These are phyloP conservation scores for Sebastes goodei DNA, from an alignment of 2,797 vertebrate genomes.

Conservation along the genomic window DNA sequence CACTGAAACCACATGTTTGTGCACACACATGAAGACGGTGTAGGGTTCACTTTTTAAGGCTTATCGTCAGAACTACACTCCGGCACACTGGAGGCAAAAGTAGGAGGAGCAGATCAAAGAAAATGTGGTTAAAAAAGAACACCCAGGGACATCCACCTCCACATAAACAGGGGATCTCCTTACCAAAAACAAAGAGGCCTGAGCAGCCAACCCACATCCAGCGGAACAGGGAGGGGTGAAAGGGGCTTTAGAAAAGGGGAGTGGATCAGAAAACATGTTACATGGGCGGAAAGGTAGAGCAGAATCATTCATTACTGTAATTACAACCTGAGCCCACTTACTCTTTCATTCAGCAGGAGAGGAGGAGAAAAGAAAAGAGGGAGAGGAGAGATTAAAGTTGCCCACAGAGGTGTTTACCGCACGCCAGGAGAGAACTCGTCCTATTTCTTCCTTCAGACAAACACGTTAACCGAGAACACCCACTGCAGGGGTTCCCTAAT, in stretches of 20 bases:
- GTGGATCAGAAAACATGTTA: conserved; percentile 56
- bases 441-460: conserved; percentile 21
- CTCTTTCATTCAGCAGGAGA: conserved; percentile 73
- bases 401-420: conserved; percentile 55
- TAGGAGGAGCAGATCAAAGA: conserved; percentile 72
- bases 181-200: conserved; percentile 75
- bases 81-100: conserved; percentile 34
- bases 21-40: neutral
- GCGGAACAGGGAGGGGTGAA: conserved; percentile 55
- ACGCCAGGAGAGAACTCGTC: conserved; percentile 30
- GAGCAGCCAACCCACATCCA: conserved; percentile 70
- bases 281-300: conserved; percentile 72
- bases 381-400: conserved; percentile 52
- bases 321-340: conserved; percentile 79
- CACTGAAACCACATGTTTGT: conserved; percentile 21
- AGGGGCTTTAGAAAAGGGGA: conserved; percentile 22
- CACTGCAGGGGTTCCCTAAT: conserved; percentile 36
- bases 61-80: conserved; percentile 34
- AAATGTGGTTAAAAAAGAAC: conserved; percentile 68
- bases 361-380: conserved; percentile 41
- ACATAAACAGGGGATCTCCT: conserved; percentile 81
- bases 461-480: neutral
- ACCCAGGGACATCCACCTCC: conserved; percentile 74
- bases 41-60: neutral
- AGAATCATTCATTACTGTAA: conserved; percentile 83